A percentile compares a stretch with the other conserved stretches of the same genome.
These are phyloP conservation scores for Chaetophractus vellerosus DNA, from an alignment of 2,797 vertebrate species.

Conservation along the genomic window DNA sequence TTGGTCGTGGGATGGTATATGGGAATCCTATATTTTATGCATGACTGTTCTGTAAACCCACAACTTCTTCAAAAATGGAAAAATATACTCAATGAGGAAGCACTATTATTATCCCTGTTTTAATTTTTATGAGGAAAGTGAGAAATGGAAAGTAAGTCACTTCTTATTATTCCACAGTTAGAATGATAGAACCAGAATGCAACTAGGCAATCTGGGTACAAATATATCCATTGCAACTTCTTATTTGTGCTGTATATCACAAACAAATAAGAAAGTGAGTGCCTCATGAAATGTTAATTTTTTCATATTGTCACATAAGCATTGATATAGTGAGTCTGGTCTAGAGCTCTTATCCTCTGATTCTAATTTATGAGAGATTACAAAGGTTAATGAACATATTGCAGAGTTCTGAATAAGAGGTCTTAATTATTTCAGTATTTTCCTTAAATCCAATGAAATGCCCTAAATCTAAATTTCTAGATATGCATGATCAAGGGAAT, in stretches of 20 bases:
- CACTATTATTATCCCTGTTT: not conserved
- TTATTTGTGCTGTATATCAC: not conserved
- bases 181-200: not conserved
- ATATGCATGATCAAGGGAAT: not conserved
- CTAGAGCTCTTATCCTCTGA: not conserved
- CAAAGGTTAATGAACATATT: constrained; percentile 9
- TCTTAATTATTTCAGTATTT: not conserved
- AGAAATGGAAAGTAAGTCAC: not conserved
- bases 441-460: not conserved
- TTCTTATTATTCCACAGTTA: not conserved
- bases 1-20: too few species aligned
- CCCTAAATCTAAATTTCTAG: constrained; percentile 10
- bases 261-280: not conserved
- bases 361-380: constrained; percentile 49
- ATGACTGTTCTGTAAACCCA: too few species aligned
- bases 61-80: too few species aligned
- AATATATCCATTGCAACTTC: not conserved
- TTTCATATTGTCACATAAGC: not conserved
- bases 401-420: constrained; percentile 28
- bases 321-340: not conserved
- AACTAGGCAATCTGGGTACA: not conserved
- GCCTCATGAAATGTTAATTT: not conserved
- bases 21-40: too few species aligned
- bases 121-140: not conserved
- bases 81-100: not conserved